Conservation (phyloP, 2,113 vertebrate genomes). For the Alethe diademata region DNA sequence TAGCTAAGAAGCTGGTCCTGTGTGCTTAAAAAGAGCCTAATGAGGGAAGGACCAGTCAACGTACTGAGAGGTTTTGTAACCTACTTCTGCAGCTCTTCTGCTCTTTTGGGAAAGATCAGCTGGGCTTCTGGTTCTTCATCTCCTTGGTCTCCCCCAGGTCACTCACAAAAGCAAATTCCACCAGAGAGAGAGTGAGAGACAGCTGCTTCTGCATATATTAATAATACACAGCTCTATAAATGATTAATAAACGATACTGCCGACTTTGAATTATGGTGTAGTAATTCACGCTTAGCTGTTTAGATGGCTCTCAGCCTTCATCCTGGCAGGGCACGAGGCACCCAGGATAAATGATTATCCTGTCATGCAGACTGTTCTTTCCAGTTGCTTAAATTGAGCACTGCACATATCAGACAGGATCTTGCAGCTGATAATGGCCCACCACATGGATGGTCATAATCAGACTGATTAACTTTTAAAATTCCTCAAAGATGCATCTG, state of each 20-base stretch:
- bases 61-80: neutral
- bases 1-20: neutral
- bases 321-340: neutral
- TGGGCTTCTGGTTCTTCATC: neutral
- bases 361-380: neutral
- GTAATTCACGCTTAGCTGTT: constrained; percentile 47
- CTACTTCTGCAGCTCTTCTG: neutral
- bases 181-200: neutral
- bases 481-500: neutral
- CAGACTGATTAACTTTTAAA: neutral
- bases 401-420: rapidly evolving
- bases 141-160: neutral
- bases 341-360: neutral
- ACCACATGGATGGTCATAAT: neutral
- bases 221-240: constrained; percentile 19
- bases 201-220: constrained; percentile 48
- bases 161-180: constrained; percentile 1
- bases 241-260: constrained; percentile 32
- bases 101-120: neutral
- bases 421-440: neutral
- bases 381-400: neutral
- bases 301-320: constrained; percentile 25
- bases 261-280: constrained; percentile 28
- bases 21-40: neutral
- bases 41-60: neutral